Evolutionary conservation across 2,797 vertebrate genomes (phyloP).

Genomic region (Poecilia velifera): DNA sequence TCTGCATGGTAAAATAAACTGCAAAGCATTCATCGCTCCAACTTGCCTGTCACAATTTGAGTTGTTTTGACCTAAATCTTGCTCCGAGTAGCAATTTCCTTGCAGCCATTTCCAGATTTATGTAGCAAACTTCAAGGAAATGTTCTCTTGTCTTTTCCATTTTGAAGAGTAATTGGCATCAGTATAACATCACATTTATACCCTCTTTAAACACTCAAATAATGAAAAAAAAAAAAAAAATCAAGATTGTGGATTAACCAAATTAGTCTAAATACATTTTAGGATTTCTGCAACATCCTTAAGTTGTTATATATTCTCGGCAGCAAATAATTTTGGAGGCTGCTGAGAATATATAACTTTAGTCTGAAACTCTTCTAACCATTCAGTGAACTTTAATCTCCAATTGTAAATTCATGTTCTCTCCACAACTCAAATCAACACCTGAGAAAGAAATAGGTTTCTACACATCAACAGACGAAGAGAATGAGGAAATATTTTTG

Average conservation of each 20-base stretch:
- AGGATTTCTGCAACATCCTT: background rate
- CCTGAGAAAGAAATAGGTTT: background rate
- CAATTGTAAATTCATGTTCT: background rate
- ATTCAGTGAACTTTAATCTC: background rate
- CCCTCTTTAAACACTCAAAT: background rate
- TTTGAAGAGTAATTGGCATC: background rate
- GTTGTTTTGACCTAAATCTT: background rate
- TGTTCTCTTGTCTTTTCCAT: background rate
- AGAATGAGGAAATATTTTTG: background rate
- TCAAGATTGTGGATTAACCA: background rate
- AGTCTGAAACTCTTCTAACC: background rate
- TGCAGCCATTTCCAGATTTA: background rate
- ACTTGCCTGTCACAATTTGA: background rate
- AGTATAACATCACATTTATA: background rate
- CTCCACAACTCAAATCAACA: background rate
- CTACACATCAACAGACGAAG: background rate
- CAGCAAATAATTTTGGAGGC: background rate
- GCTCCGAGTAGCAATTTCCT: background rate
- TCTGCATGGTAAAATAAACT: background rate
- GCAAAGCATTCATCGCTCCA: background rate
- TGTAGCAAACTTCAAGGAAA: background rate
- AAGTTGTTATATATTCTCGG: background rate
- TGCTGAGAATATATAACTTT: background rate
- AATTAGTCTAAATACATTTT: background rate
- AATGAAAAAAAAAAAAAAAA: no score